Evolutionary conservation across 2,888 invertebrate species (phyloP).

Genomic region (Epirrita christyi): DNA sequence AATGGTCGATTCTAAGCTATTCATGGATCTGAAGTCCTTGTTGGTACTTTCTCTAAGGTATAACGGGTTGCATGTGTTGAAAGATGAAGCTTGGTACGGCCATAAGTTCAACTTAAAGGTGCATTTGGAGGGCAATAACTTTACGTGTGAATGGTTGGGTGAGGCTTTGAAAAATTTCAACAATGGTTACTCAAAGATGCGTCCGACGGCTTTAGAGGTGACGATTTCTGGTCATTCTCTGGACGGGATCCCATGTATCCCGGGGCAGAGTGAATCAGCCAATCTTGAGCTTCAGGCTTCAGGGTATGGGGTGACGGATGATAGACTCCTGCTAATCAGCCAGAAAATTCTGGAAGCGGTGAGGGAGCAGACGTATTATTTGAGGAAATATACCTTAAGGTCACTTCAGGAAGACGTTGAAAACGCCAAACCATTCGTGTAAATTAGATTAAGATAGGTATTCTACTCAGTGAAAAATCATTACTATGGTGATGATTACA

Average conservation of each 20-base stretch:
- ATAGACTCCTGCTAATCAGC: constrained; percentile 61
- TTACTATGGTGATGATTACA: too few species aligned
- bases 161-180: constrained; percentile 61
- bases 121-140: constrained; percentile 66
- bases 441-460: not conserved
- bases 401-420: constrained; percentile 41
- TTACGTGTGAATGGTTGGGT: constrained; percentile 69
- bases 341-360: constrained; percentile 72
- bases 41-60: constrained; percentile 56
- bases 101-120: constrained; percentile 59
- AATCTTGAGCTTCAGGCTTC: not conserved
- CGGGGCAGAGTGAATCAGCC: constrained; percentile 35
- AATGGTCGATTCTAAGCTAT: constrained; percentile 60
- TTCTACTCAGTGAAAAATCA: not conserved
- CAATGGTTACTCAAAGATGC: constrained; percentile 68
- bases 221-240: constrained; percentile 50
- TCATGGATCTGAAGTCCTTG: constrained; percentile 65
- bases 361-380: constrained; percentile 61
- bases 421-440: constrained; percentile 21
- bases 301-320: constrained; percentile 49
- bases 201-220: constrained; percentile 50
- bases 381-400: constrained; percentile 51
- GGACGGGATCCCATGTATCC: constrained; percentile 67
- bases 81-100: constrained; percentile 63
- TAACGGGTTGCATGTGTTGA: constrained; percentile 57